Base-by-base conservation (phyloP, 2,113 vertebrate species). In the Chloebia gouldiae region DNA sequence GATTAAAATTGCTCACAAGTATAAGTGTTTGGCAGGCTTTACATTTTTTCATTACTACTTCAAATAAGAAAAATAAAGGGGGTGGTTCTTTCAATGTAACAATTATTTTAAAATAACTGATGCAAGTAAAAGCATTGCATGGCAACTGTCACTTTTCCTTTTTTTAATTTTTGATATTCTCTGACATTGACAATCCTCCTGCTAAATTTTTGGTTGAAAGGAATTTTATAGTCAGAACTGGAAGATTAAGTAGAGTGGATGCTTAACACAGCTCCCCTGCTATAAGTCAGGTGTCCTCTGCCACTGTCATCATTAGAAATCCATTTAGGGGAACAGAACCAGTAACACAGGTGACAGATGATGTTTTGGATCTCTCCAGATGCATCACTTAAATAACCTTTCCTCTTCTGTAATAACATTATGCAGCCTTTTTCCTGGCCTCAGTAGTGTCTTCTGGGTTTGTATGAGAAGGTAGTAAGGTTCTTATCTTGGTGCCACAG, bases 1-100 rank as follows among this genome's bases (percentile, higher is more conserved):
- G 47, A 85, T 84, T 95, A n/a, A 92, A 92, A 81, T 82, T 91
- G 33, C 72, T 90, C 70, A 47, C 50, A 30, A 79, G 63, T 69
- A 3, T 30, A 84, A 79, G 65, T 6, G 1, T 81, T 94, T 90
- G 68, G 63, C 79, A 90, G 82, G 47, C 39, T 90, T 94, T 81
- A 54, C 44, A 13, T 73, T 70, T 78, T 87, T 83, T 88, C 4
- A 5, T 54, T 70, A 10, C 40, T 90, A 42, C 31, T 91, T 93
- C 61, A 68, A 61, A 59, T 44, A 87, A 87, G 75, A 87, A 87
- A 53, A 92, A 56, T 33, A 35, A 72, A 73, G 51, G 35, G 68
- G 24, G 42, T 71, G 42, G 33, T 91, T 78, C 42, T 92, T 81
- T 76, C 23, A 80, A 0, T 63, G 13, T 31, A 69, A 63, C 44